These are phyloP conservation scores for Hoplostethus atlanticus DNA, from an alignment of 2,797 vertebrate species.

Conservation along the genomic window DNA sequence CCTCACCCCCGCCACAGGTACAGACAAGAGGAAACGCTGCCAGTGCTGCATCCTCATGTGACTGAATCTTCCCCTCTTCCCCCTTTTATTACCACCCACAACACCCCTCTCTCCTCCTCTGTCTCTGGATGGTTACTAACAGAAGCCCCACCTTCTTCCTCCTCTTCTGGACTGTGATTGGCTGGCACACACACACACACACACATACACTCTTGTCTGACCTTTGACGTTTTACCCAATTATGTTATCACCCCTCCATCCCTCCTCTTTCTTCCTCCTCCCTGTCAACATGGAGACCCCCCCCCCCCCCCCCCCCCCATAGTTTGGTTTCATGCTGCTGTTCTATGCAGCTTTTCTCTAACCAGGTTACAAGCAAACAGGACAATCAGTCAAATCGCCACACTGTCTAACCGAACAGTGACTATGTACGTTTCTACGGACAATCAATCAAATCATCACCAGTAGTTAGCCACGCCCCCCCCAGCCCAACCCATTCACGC, in stretches of 20 bases:
- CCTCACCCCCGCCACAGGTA: constrained; percentile 87
- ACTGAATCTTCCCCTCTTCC: constrained; percentile 84
- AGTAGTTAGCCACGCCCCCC: too few species aligned
- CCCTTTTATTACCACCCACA: constrained; percentile 76
- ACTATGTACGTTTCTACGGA: constrained; percentile 40
- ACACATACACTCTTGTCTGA: constrained; percentile 68
- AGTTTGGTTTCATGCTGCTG: constrained; percentile 32
- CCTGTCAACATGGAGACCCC: constrained; percentile 43
- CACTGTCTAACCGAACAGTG: constrained; percentile 37
- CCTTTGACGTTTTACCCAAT: constrained; percentile 67
- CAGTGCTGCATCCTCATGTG: constrained; percentile 99
- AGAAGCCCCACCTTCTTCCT: constrained; percentile 84
- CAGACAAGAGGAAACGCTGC: constrained; percentile 96
- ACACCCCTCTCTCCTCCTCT: constrained; percentile 70
- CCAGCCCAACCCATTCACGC: too few species aligned
- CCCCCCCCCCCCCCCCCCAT: constrained; percentile 9
- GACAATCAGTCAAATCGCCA: constrained; percentile 55
- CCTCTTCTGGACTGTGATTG: constrained; percentile 88
- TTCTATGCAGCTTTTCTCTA: neutral
- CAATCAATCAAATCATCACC: constrained; percentile 47
- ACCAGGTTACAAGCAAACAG: constrained; percentile 29
- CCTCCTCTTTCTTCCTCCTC: constrained; percentile 45
- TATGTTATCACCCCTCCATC: constrained; percentile 48
- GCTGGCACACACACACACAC: constrained; percentile 73
- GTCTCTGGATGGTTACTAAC: constrained; percentile 91